Percentiles rank a stretch among this genome's conserved stretches.
These are phyloP conservation scores for Mylabris phalerata DNA, from an alignment of 1,140 invertebrate genomes.

Conservation along the genomic window DNA sequence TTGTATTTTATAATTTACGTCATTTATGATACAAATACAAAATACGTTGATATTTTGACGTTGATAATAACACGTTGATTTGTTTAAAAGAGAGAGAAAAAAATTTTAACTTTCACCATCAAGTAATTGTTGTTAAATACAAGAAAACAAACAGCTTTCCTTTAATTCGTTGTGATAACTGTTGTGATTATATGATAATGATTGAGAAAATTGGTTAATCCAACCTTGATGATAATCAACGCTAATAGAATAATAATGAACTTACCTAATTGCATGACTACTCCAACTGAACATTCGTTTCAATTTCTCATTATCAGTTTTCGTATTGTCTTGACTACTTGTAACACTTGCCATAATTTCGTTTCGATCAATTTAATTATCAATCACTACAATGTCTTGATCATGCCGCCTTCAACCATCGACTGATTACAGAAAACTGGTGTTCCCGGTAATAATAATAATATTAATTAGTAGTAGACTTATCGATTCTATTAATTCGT, in stretches of 20 bases:
- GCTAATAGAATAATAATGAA: background rate
- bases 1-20: too few relatives aligned
- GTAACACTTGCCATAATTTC: background rate
- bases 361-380: background rate
- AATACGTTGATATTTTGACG: too few relatives aligned
- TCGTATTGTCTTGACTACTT: background rate
- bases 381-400: background rate
- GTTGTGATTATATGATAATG: background rate
- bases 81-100: background rate
- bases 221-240: constrained; percentile 1
- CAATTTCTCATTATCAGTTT: constrained; percentile 11
- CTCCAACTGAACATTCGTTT: constrained; percentile 28
- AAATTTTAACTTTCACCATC: background rate
- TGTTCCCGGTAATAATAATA: too few relatives aligned
- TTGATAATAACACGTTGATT: too few relatives aligned
- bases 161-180: background rate
- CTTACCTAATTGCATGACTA: constrained; percentile 23
- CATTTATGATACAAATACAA: too few relatives aligned
- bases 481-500: background rate
- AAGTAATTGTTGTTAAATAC: background rate
- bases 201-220: background rate
- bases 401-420: background rate
- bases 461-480: too few relatives aligned
- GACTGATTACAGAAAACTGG: background rate
- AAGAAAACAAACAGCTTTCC: background rate